A percentile compares a stretch with the other conserved stretches of the same genome.
phyloP scores from a whole-genome alignment of 2,888 invertebrate species.

The Cephus spinipes region DNA sequence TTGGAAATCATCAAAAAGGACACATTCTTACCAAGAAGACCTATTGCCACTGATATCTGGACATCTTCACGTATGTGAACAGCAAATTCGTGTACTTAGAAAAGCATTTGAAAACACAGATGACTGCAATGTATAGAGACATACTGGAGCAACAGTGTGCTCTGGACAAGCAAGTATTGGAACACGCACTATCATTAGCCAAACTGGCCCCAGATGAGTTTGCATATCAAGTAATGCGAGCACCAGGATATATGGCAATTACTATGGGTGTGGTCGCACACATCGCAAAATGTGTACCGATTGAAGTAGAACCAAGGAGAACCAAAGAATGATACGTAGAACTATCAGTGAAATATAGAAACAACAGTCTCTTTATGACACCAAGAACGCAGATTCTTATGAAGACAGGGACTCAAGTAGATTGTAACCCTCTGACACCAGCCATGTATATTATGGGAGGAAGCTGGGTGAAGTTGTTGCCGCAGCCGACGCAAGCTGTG shows the following conservation, averaged over 20 bases:
- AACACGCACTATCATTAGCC: constrained; percentile 34
- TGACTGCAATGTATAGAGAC: constrained; percentile 7
- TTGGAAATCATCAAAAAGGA: constrained; percentile 6
- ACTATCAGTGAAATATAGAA: background rate
- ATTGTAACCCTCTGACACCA: constrained; percentile 31
- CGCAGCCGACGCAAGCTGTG: background rate
- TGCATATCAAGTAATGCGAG: constrained; percentile 29
- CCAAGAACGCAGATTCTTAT: constrained; percentile 31
- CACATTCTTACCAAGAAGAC: background rate
- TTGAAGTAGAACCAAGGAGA: constrained; percentile 22
- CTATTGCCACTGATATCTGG: background rate
- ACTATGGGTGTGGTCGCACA: constrained; percentile 36
- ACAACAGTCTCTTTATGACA: background rate
- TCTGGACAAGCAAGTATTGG: constrained; percentile 29
- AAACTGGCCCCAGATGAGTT: constrained; percentile 32
- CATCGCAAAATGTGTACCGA: constrained; percentile 35
- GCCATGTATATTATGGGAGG: constrained; percentile 29
- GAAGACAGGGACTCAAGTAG: constrained; percentile 27
- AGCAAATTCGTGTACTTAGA: constrained; percentile 16
- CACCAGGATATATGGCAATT: constrained; percentile 33
- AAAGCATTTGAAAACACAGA: constrained; percentile 1
- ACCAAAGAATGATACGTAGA: constrained; percentile 15
- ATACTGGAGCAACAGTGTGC: constrained; percentile 10
- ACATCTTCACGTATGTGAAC: constrained; percentile 9
- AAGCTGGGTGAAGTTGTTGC: constrained; percentile 27